Percentiles rank a stretch among this genome's conserved stretches.
These are phyloP conservation scores for Jaculus jaculus DNA, from an alignment of 2,113 vertebrate genomes.

Conservation along the genomic window DNA sequence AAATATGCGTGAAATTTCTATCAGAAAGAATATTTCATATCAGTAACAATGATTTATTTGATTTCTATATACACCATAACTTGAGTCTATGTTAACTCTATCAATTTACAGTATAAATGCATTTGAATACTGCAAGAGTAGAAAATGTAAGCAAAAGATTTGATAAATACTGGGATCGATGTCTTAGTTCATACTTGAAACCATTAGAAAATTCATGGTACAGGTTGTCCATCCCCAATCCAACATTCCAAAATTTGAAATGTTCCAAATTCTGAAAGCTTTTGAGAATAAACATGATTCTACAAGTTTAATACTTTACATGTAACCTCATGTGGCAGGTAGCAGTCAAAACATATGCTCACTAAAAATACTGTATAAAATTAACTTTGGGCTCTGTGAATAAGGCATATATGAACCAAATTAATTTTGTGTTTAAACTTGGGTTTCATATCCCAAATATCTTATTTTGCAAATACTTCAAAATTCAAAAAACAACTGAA, in stretches of 20 bases:
- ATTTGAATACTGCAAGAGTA: constrained; percentile 40
- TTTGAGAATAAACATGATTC: not conserved
- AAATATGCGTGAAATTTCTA: constrained; percentile 58
- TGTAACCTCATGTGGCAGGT: not conserved
- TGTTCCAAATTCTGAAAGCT: not conserved
- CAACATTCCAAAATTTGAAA: constrained; percentile 16
- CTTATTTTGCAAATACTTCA: not conserved
- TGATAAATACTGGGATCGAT: not conserved
- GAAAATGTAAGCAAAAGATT: constrained; percentile 8
- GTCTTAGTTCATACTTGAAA: constrained; percentile 29
- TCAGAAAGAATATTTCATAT: constrained; percentile 37
- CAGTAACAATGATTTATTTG: constrained; percentile 18
- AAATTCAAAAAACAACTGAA: not conserved
- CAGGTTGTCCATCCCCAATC: not conserved
- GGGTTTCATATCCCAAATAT: not conserved
- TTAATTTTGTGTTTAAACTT: constrained; percentile 2
- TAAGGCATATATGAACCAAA: not conserved
- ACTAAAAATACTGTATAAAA: not conserved
- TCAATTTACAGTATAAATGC: constrained; percentile 26
- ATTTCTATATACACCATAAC: constrained; percentile 42
- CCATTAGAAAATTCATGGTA: not conserved
- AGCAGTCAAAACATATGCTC: not conserved
- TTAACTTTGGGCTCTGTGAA: not conserved
- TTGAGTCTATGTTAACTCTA: constrained; percentile 24
- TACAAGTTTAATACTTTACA: not conserved